phyloP scores from a whole-genome alignment of 2,113 vertebrate species.

The Edolisoma coerulescens region DNA sequence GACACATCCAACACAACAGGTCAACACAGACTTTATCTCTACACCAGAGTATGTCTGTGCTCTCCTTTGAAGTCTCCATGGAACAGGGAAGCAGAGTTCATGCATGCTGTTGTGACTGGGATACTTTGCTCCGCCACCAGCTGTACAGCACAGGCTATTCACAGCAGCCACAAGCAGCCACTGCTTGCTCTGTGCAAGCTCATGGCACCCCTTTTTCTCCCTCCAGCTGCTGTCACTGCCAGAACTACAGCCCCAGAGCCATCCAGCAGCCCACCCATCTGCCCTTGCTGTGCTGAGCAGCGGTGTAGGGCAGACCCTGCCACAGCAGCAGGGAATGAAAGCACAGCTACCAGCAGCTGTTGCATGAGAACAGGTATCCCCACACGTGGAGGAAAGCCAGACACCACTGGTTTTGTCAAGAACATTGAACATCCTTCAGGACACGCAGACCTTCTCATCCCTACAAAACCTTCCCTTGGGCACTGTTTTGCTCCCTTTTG shows the following conservation, averaged over 20 bases:
- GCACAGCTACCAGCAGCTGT: not conserved
- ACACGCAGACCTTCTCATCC: not conserved
- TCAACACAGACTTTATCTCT: not conserved
- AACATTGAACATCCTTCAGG: not conserved
- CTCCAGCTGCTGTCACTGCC: not conserved
- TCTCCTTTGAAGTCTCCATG: not conserved
- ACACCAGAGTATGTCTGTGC: not conserved
- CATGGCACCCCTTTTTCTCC: not conserved
- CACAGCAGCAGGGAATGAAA: not conserved
- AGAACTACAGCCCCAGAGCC: not conserved
- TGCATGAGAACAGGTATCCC: not conserved
- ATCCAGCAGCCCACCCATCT: rapidly evolving
- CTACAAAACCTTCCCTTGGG: not conserved
- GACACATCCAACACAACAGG: not conserved
- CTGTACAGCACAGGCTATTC: rapidly evolving
- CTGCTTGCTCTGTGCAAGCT: not conserved
- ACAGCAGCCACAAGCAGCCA: not conserved
- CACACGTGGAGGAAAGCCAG: not conserved
- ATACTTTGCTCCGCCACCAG: rapidly evolving
- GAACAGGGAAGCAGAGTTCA: not conserved
- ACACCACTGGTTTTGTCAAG: not conserved
- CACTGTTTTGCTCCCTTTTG: not conserved
- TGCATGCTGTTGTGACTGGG: rapidly evolving
- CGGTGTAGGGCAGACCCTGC: rapidly evolving
- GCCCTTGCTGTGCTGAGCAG: not conserved